A percentile compares a stretch with the other conserved stretches of the same genome.
phyloP scores from a whole-genome alignment of 1,140 invertebrate genomes.

The Sinella curviseta region DNA sequence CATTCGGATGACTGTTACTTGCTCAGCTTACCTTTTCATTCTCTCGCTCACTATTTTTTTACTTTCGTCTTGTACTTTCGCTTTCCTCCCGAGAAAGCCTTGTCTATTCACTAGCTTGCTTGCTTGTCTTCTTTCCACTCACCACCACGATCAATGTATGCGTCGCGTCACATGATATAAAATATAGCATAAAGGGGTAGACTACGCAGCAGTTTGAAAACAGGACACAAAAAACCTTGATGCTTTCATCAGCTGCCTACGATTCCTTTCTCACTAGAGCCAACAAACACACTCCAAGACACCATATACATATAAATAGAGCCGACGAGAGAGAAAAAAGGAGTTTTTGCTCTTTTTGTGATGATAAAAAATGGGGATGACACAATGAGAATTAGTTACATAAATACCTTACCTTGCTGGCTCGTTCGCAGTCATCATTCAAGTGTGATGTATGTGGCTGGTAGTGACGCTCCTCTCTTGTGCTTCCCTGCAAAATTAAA shows the following conservation, averaged over 20 bases:
- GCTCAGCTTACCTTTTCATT: slow-evolving; percentile 9
- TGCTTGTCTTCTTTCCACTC: too few species aligned
- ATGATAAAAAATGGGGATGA: slow-evolving; percentile 8
- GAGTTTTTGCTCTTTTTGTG: too few species aligned
- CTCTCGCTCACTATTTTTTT: background rate
- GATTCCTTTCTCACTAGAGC: too few species aligned
- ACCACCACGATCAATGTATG: background rate
- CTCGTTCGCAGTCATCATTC: background rate
- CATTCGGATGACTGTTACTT: background rate
- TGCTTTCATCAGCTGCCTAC: too few species aligned
- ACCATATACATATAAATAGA: background rate
- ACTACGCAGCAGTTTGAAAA: too few species aligned
- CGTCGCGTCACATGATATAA: too few species aligned
- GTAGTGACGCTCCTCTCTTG: too few species aligned
- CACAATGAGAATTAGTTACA: slow-evolving; percentile 15
- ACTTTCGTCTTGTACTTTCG: background rate
- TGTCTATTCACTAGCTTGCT: too few species aligned
- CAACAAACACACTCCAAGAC: background rate
- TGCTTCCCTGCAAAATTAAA: too few species aligned
- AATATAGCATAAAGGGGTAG: too few species aligned
- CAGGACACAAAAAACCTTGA: too few species aligned
- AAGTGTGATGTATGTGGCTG: background rate
- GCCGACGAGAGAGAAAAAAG: background rate
- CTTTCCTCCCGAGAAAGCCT: background rate
- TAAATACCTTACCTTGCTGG: background rate